Base-by-base conservation (phyloP, 2,888 invertebrate species). In the Cataglyphis albicans region DNA sequence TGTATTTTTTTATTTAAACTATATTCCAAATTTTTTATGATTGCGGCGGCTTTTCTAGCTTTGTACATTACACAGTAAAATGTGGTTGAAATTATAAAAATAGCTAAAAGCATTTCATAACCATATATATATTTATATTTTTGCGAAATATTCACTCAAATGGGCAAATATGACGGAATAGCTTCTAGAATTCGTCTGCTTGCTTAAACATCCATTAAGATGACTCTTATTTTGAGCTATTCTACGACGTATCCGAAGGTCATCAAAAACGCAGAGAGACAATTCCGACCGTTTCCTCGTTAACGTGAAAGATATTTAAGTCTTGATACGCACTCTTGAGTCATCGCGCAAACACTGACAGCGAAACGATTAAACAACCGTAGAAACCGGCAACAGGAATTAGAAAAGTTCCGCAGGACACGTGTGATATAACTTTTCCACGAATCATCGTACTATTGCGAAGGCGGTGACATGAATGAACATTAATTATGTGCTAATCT, bases 361-460 rank as follows among this genome's bases (percentile, higher is more conserved):
- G 18, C 35, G 25, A 6, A 41, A 73, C 1, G 75, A 64, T 73
- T 48, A 63, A 5, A 21, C 1, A 21, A 61, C n/a, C 52, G 44
- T 59, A 21, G 44, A 80, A 67, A 76, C 21, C 18, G 25, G n/a
- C n/a, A 12, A n/a, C 25, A 52, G 25, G 25, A 25, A 76, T 82
- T 68, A 63, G 41, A 52, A 82, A 48, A 61, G 4, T 80, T 64
- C 32, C 38, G 75, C 52, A 70, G 67, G 73, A 73, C 73, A 70
- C 41, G 52, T 55, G 57, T 89, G 90, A 89, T 86, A 76, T 90
- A 90, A 89, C 72, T 59, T 81, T 89, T 85, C 90, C 41, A 35
- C 59, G 85, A 88, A 90, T 21, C 78, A 70, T 74, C 74, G 76
- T 73, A 63, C 55, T 63, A 32, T 9, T 61, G 15, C 41, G 61